A percentile compares a stretch with the other conserved stretches of the same genome.
These are phyloP conservation scores for Andricus quercusramuli DNA, from an alignment of 2,888 invertebrate genomes.

Conservation along the genomic window DNA sequence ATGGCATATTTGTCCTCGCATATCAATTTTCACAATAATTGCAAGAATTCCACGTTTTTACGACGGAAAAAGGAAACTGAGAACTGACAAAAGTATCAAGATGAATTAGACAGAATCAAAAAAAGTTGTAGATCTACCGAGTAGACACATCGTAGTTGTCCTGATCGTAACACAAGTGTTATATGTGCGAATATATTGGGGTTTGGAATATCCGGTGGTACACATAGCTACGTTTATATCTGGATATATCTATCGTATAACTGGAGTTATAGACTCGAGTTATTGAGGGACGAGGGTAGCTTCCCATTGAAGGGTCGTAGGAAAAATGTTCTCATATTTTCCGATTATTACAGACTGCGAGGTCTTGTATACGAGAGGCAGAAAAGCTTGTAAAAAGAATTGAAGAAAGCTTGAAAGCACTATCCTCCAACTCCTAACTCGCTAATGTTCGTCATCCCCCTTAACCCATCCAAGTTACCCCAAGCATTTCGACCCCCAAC, in stretches of 20 bases:
- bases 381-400: constrained; percentile 50
- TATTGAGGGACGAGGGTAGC: constrained; percentile 52
- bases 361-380: constrained; percentile 48
- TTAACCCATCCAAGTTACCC: constrained; percentile 47
- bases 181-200: constrained; percentile 25
- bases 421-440: constrained; percentile 49
- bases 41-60: not conserved
- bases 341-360: constrained; percentile 66
- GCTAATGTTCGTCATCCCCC: constrained; percentile 56
- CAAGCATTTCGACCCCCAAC: constrained; percentile 54
- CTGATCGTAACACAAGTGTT: constrained; percentile 26
- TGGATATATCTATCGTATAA: constrained; percentile 49
- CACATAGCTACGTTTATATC: constrained; percentile 49
- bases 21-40: not conserved
- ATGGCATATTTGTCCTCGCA: constrained; percentile 7
- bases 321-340: constrained; percentile 72
- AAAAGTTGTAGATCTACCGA: constrained; percentile 14
- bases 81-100: constrained; percentile 1
- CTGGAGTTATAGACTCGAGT: constrained; percentile 51
- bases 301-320: constrained; percentile 45
- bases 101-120: constrained; percentile 4
- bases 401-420: constrained; percentile 45
- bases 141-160: constrained; percentile 19
- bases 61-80: not conserved
- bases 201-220: constrained; percentile 38